These are phyloP conservation scores for Syritta pipiens DNA, from an alignment of 2,888 invertebrate genomes.

Conservation along the genomic window DNA sequence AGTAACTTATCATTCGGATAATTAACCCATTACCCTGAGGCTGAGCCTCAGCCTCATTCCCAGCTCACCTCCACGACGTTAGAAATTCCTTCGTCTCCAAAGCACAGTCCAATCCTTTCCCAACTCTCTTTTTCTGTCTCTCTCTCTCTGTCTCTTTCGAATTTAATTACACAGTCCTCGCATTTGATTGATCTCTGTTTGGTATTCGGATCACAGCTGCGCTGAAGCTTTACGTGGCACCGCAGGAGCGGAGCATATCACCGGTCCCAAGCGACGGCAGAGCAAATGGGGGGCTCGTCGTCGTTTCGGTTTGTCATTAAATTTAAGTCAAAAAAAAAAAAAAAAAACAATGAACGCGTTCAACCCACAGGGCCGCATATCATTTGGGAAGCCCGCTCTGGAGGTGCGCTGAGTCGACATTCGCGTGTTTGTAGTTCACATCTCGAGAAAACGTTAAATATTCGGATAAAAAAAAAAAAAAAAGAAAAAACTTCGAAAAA, in stretches of 20 bases:
- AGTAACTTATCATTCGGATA: constrained; percentile 61
- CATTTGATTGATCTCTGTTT: constrained; percentile 64
- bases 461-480: constrained; percentile 32
- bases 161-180: constrained; percentile 51
- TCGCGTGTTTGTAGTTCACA: constrained; percentile 32
- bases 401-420: too few relatives aligned
- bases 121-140: too few relatives aligned
- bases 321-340: constrained; percentile 49
- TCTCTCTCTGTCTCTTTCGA: too few relatives aligned
- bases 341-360: background rate
- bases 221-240: too few relatives aligned
- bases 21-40: constrained; percentile 56
- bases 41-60: too few relatives aligned
- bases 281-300: constrained; percentile 21
- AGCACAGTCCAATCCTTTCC: too few relatives aligned
- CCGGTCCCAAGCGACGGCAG: too few relatives aligned
- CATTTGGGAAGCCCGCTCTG: background rate
- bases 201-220: constrained; percentile 58
- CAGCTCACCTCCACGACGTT: too few relatives aligned
- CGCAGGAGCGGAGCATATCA: too few relatives aligned
- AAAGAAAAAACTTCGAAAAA: too few relatives aligned
- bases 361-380: constrained; percentile 7
- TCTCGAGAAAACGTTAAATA: constrained; percentile 29
- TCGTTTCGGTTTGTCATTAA: constrained; percentile 38
- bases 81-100: too few relatives aligned